phyloP scores from a whole-genome alignment of 2,888 invertebrate species.

The Aleiodes testaceus region DNA sequence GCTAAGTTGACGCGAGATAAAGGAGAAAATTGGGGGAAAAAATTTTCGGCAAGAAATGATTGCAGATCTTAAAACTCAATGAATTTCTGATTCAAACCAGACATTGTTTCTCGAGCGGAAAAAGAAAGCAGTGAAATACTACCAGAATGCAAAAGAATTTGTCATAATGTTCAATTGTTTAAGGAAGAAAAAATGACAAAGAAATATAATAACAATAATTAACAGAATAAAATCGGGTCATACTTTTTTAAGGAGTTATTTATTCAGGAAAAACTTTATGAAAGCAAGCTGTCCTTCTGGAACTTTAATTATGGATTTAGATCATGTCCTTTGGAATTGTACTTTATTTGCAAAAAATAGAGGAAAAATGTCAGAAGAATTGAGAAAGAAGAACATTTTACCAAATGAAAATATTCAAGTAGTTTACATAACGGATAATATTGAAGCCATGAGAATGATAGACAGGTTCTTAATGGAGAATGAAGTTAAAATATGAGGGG shows the following conservation, averaged over 20 bases:
- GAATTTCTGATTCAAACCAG: neutral
- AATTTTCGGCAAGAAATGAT: neutral
- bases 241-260: neutral
- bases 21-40: neutral
- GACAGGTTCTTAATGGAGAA: too few relatives aligned
- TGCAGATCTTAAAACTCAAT: neutral
- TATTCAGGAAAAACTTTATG: constrained; percentile 3
- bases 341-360: too few relatives aligned
- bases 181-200: neutral
- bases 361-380: too few relatives aligned
- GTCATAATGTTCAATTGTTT: constrained; percentile 1
- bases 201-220: neutral
- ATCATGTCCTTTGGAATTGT: constrained; percentile 3
- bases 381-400: too few relatives aligned
- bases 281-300: neutral
- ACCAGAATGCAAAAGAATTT: neutral
- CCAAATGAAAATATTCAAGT: too few relatives aligned
- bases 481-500: too few relatives aligned
- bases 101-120: neutral
- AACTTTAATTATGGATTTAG: neutral
- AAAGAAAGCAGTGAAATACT: neutral
- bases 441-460: too few relatives aligned
- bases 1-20: constrained; percentile 32
- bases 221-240: constrained; percentile 14
- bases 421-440: too few relatives aligned